Percentiles rank a stretch among this genome's conserved stretches.
These are phyloP conservation scores for Patella vulgata DNA, from an alignment of 1,140 invertebrate species.

Conservation along the genomic window DNA sequence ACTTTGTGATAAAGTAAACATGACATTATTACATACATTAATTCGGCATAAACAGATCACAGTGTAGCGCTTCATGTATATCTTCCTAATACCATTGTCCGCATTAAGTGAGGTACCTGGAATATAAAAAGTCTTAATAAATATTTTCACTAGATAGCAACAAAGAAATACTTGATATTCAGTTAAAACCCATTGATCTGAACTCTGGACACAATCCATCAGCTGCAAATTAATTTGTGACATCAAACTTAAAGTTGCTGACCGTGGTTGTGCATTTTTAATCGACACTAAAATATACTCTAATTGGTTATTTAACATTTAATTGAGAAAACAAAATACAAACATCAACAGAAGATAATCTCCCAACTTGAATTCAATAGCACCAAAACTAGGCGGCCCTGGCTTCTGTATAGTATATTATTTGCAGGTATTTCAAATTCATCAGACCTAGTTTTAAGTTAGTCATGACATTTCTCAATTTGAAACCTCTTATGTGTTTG, in stretches of 20 bases:
- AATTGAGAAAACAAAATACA: too few species aligned
- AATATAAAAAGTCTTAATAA: conserved; percentile 19
- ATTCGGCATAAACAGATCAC: too few species aligned
- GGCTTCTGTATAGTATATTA: too few species aligned
- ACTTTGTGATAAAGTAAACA: too few species aligned
- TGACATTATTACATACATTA: too few species aligned
- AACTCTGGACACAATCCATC: background rate
- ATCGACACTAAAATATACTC: background rate
- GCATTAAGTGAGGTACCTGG: conserved; percentile 69
- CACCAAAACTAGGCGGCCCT: too few species aligned
- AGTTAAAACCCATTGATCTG: background rate
- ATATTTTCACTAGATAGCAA: background rate
- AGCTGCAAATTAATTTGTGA: background rate
- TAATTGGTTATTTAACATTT: background rate
- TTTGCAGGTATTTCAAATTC: too few species aligned
- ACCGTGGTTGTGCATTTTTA: background rate
- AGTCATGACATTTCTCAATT: too few species aligned
- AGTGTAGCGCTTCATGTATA: conserved; percentile 57
- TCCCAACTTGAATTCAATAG: too few species aligned
- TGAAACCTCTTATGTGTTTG: too few species aligned
- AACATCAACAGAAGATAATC: too few species aligned
- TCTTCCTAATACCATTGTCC: conserved; percentile 70
- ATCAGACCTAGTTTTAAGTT: too few species aligned
- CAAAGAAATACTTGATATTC: background rate
- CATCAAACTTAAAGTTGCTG: background rate